Evolutionary conservation across 1,140 invertebrate species (phyloP).

Genomic region (Platyura marginata): DNA sequence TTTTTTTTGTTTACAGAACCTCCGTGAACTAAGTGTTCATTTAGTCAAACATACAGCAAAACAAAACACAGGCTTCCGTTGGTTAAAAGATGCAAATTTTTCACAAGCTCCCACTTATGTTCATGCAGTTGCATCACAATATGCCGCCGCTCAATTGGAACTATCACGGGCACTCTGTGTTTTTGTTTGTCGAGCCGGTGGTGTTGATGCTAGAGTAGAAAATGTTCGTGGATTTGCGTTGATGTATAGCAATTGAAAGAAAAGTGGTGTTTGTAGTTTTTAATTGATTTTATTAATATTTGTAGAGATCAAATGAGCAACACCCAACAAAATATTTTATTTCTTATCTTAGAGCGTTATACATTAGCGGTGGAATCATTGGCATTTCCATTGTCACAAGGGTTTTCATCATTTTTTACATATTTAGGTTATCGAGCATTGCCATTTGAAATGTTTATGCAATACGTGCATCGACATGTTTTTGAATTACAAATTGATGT

Average conservation of each 20-base stretch:
- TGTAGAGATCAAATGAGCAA: slow-evolving; percentile 50
- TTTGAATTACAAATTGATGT: slow-evolving; percentile 74
- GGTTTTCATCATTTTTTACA: slow-evolving; percentile 71
- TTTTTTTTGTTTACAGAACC: slow-evolving; percentile 32
- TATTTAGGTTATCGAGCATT: slow-evolving; percentile 62
- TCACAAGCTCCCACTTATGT: slow-evolving; percentile 49
- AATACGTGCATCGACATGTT: slow-evolving; percentile 60
- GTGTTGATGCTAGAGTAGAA: slow-evolving; percentile 40
- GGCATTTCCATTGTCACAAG: slow-evolving; percentile 65
- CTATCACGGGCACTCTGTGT: slow-evolving; percentile 55
- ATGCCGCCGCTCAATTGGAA: slow-evolving; percentile 60
- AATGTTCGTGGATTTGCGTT: slow-evolving; percentile 56
- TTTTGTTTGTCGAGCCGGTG: slow-evolving; percentile 44
- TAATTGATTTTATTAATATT: too few relatives aligned
- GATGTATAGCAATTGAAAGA: too few relatives aligned
- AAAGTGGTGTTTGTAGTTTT: too few relatives aligned
- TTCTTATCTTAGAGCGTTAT: slow-evolving; percentile 56
- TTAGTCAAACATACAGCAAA: slow-evolving; percentile 44
- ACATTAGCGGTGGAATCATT: slow-evolving; percentile 55
- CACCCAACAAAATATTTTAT: slow-evolving; percentile 43
- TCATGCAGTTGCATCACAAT: slow-evolving; percentile 60
- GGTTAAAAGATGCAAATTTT: slow-evolving; percentile 24
- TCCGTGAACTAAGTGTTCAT: slow-evolving; percentile 64
- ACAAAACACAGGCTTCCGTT: slow-evolving; percentile 23
- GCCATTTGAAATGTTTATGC: slow-evolving; percentile 53